Conservation (phyloP, 2,888 invertebrate genomes). For the Epinotia brunnichana region DNA sequence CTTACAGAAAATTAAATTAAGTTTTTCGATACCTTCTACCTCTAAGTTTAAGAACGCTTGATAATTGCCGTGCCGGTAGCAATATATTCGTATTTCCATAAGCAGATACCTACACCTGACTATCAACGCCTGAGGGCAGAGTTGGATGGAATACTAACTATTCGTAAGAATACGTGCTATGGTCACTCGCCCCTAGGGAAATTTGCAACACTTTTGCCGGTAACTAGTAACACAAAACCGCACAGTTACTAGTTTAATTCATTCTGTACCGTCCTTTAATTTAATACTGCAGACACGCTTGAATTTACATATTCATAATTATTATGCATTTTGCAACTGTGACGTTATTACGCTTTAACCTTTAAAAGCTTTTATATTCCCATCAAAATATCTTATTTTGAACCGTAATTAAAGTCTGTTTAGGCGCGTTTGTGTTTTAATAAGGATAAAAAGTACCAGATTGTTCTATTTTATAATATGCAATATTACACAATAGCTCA, state of each 20-base stretch:
- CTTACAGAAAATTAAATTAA: too few relatives aligned
- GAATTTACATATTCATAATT: conserved; percentile 24
- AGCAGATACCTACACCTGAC: conserved; percentile 1
- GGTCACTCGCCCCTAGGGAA: conserved; percentile 26
- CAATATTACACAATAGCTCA: background rate
- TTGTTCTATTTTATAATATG: background rate
- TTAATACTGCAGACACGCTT: conserved; percentile 6
- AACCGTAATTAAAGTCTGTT: background rate
- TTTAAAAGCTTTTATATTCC: background rate
- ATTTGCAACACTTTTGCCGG: conserved; percentile 17
- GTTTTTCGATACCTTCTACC: too few relatives aligned
- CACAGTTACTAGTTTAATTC: conserved; percentile 21
- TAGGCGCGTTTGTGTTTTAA: background rate
- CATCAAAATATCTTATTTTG: background rate
- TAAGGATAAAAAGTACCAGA: background rate
- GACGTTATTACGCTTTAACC: background rate
- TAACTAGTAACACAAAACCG: conserved; percentile 17
- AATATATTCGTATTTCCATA: background rate
- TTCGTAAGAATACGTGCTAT: conserved; percentile 23
- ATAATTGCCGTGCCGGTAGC: background rate
- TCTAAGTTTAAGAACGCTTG: too few relatives aligned
- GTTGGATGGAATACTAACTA: conserved; percentile 22
- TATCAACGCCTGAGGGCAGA: conserved; percentile 6
- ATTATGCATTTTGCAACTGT: conserved; percentile 12
- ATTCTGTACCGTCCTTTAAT: conserved; percentile 14